A percentile compares a stretch with the other conserved stretches of the same genome.
phyloP scores from a whole-genome alignment of 1,140 invertebrate species.

The Drosophila busckii region DNA sequence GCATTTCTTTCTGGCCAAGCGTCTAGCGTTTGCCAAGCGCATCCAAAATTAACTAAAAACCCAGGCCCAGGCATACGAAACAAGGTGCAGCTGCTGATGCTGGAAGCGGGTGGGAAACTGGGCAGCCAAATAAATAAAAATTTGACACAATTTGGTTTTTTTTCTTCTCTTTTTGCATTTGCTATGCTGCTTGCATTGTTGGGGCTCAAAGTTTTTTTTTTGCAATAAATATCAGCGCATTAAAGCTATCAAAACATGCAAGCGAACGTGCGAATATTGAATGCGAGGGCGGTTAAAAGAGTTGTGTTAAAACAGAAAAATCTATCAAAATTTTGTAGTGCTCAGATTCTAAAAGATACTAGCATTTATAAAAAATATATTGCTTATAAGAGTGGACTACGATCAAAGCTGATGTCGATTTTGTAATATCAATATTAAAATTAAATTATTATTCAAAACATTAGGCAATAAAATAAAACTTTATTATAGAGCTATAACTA shows the following conservation, averaged over 20 bases:
- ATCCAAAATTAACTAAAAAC: constrained; percentile 48
- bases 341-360: too few relatives aligned
- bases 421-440: too few relatives aligned
- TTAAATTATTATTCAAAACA: too few relatives aligned
- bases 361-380: neutral
- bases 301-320: too few relatives aligned
- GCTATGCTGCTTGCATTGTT: constrained; percentile 32
- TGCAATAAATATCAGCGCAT: constrained; percentile 47
- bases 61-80: constrained; percentile 35
- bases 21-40: constrained; percentile 58
- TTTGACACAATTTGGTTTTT: constrained; percentile 35
- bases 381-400: neutral
- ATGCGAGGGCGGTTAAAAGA: constrained; percentile 8
- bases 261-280: constrained; percentile 18
- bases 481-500: too few relatives aligned
- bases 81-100: constrained; percentile 60
- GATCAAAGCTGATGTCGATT: too few relatives aligned
- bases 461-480: too few relatives aligned
- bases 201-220: constrained; percentile 13
- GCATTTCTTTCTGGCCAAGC: constrained; percentile 29
- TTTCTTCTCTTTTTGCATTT: constrained; percentile 5
- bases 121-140: constrained; percentile 36
- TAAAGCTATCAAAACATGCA: constrained; percentile 52
- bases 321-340: too few relatives aligned
- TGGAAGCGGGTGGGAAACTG: constrained; percentile 45